phyloP scores from a whole-genome alignment of 2,113 vertebrate species.

The Grus americana region DNA sequence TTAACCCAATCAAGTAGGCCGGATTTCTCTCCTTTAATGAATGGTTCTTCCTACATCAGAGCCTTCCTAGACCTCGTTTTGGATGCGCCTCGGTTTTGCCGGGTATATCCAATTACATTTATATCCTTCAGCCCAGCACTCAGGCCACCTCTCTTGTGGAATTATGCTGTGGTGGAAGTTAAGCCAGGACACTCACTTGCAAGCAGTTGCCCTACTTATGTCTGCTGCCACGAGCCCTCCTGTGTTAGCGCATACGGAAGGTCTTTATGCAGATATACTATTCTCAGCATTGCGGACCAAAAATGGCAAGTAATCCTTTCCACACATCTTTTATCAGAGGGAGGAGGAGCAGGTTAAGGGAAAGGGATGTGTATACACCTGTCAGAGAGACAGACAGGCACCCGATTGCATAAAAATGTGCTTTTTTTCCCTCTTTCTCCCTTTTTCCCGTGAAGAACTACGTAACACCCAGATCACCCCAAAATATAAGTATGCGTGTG shows the following conservation, averaged over 20 bases:
- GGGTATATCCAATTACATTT: constrained; percentile 34
- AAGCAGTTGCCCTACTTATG: constrained; percentile 63
- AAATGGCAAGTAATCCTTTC: constrained; percentile 61
- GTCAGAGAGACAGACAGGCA: constrained; percentile 2
- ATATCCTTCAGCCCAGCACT: constrained; percentile 53
- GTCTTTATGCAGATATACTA: constrained; percentile 63
- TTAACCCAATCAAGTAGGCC: constrained; percentile 75
- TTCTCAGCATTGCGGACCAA: constrained; percentile 48
- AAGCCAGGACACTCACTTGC: constrained; percentile 27
- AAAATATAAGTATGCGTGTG: background rate
- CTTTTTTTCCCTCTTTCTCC: background rate
- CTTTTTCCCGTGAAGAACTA: constrained; percentile 5
- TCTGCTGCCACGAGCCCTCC: constrained; percentile 49
- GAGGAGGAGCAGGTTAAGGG: constrained; percentile 51
- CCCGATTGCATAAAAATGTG: background rate
- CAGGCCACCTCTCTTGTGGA: constrained; percentile 67
- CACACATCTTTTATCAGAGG: constrained; percentile 43
- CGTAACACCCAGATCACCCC: background rate
- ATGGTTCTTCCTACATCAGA: constrained; percentile 69
- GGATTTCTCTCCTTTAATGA: constrained; percentile 81
- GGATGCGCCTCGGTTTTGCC: constrained; percentile 63
- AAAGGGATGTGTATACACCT: constrained; percentile 36
- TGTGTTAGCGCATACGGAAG: constrained; percentile 23
- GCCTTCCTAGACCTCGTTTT: constrained; percentile 71
- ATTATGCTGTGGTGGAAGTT: constrained; percentile 42